Conservation (phyloP, 2,113 vertebrate species). For the Nymphicus hollandicus region DNA sequence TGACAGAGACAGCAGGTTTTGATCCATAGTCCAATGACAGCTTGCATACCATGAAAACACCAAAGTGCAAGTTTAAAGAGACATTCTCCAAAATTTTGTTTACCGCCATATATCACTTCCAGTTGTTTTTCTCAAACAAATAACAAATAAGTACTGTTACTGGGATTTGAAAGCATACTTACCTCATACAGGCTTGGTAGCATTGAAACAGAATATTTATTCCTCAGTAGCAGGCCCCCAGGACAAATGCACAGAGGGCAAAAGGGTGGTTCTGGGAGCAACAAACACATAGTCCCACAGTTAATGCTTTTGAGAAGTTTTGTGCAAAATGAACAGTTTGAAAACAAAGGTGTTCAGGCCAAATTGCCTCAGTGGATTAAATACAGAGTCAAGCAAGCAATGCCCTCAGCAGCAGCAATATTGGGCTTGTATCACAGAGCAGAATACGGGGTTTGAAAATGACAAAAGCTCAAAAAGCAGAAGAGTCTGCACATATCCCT, state of each 20-base stretch:
- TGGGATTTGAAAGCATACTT: neutral
- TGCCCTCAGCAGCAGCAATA: neutral
- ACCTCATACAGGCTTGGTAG: neutral
- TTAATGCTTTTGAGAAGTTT: neutral
- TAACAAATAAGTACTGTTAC: neutral
- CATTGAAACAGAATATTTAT: neutral
- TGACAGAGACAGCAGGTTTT: neutral
- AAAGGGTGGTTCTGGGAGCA: neutral
- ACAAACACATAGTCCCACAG: neutral
- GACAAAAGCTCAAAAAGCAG: neutral
- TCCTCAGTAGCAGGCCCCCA: neutral
- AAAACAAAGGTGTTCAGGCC: neutral
- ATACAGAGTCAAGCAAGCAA: neutral
- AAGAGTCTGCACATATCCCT: neutral
- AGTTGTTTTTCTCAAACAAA: neutral
- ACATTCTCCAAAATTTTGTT: neutral
- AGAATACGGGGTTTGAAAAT: neutral
- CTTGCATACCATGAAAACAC: neutral
- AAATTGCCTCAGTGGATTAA: neutral
- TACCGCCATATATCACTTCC: neutral
- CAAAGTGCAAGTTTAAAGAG: neutral
- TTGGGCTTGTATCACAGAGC: neutral
- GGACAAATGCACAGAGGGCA: neutral
- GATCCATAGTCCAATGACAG: neutral
- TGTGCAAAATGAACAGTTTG: neutral